Evolutionary conservation across 2,113 vertebrate genomes (phyloP).

Genomic region (Bos javanicus): DNA sequence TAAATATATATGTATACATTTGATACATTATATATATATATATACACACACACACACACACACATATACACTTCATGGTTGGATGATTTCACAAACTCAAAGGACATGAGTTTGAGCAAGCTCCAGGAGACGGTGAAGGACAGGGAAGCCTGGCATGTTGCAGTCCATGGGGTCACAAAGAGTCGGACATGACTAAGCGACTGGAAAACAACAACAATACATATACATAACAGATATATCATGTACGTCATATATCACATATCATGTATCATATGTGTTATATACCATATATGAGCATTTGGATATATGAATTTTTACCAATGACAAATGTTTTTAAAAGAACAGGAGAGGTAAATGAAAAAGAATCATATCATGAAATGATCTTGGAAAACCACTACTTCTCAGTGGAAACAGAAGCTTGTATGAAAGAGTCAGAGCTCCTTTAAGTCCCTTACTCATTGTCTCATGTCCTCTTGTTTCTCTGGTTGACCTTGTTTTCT

Average conservation of each 20-base stretch:
- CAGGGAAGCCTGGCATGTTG: neutral
- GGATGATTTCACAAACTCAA: neutral
- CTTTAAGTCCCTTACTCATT: neutral
- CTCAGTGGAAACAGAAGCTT: neutral
- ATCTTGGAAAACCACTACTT: slow-evolving; percentile 1
- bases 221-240: neutral
- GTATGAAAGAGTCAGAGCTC: neutral
- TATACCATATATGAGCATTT: neutral
- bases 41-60: neutral
- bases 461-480: neutral
- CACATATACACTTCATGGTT: neutral
- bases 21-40: neutral
- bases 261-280: neutral
- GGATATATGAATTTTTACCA: neutral
- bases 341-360: neutral
- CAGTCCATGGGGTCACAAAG: neutral
- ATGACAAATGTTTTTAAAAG: neutral
- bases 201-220: neutral
- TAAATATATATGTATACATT: neutral
- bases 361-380: neutral
- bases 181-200: neutral
- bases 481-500: neutral
- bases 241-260: neutral
- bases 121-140: neutral
- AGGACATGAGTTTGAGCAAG: neutral